Conservation (phyloP, 2,888 invertebrate genomes). For the Deroplatys truncata region DNA sequence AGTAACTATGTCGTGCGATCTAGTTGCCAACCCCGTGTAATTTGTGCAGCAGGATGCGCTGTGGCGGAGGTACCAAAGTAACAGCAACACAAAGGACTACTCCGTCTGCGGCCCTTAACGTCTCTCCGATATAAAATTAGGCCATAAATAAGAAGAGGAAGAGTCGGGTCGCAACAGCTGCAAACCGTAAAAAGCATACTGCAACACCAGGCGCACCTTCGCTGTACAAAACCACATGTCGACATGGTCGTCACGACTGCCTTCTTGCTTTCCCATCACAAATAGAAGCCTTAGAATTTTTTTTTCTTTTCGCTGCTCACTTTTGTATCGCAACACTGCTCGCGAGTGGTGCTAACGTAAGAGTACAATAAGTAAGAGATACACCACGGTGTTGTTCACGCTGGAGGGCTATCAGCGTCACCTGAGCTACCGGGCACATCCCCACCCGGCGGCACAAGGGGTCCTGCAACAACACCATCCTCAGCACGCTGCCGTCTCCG, state of each 20-base stretch:
- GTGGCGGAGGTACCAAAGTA: neutral
- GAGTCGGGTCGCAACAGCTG: neutral
- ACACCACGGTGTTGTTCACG: neutral
- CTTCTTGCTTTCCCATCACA: neutral
- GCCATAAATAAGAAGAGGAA: neutral
- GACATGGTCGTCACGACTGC: neutral
- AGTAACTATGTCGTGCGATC: neutral
- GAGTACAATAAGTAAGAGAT: neutral
- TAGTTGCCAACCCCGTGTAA: neutral
- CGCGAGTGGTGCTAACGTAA: neutral
- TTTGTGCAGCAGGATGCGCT: neutral
- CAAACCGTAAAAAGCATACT: neutral
- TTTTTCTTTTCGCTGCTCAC: neutral
- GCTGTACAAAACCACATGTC: neutral
- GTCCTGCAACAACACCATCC: conserved; percentile 1
- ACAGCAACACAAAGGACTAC: neutral
- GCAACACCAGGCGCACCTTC: neutral
- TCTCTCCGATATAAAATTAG: neutral
- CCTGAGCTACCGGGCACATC: neutral
- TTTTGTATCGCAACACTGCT: neutral
- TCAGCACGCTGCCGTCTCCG: neutral
- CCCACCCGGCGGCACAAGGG: neutral
- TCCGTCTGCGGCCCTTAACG: neutral
- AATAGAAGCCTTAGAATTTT: neutral
- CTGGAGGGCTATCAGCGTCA: neutral